Conservation (phyloP, 1,140 invertebrate species). For the Bombus breviceps region DNA sequence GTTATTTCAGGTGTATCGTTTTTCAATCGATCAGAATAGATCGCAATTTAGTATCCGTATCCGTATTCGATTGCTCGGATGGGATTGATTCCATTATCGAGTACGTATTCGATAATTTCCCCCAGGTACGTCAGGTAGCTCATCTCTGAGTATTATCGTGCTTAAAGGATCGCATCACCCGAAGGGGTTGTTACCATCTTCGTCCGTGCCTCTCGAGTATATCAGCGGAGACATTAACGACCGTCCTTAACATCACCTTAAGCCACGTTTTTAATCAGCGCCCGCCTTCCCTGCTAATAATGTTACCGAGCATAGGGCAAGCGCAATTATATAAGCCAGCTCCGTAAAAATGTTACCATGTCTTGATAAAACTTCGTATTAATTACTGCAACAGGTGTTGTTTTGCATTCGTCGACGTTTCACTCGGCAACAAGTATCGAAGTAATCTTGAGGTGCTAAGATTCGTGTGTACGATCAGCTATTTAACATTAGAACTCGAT, state of each 20-base stretch:
- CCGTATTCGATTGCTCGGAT: slow-evolving; percentile 9
- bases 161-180: slow-evolving; percentile 70
- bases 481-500: neutral
- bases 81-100: slow-evolving; percentile 55
- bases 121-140: slow-evolving; percentile 61
- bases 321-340: slow-evolving; percentile 25
- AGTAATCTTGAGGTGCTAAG: neutral
- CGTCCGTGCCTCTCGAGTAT: slow-evolving; percentile 49
- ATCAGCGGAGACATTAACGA: slow-evolving; percentile 64
- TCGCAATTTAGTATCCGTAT: slow-evolving; percentile 11
- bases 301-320: neutral
- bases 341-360: slow-evolving; percentile 24
- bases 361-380: slow-evolving; percentile 28
- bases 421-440: slow-evolving; percentile 18
- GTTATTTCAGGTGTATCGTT: neutral
- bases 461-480: neutral
- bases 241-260: slow-evolving; percentile 59
- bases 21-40: slow-evolving; percentile 13
- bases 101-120: slow-evolving; percentile 67
- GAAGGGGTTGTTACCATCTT: slow-evolving; percentile 68
- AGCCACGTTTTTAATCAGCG: slow-evolving; percentile 64
- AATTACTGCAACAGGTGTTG: slow-evolving; percentile 57
- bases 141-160: slow-evolving; percentile 67
- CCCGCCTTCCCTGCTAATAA: slow-evolving; percentile 43
- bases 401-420: slow-evolving; percentile 29